Base-by-base conservation (phyloP, 2,888 invertebrate species). In the Philereme transversata region DNA sequence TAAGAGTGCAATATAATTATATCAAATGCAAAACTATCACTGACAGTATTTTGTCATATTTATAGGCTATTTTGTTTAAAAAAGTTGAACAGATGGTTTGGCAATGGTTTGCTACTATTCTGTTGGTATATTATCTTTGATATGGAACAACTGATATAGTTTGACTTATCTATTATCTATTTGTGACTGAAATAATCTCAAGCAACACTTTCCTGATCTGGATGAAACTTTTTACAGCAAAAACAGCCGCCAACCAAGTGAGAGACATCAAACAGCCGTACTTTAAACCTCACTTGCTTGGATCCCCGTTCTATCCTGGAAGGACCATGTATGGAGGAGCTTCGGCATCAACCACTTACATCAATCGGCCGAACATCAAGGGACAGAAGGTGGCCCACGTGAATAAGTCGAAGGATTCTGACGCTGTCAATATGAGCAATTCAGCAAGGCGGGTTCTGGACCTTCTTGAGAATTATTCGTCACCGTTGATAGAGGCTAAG, bases 391-490 rank as follows among this genome's bases (percentile, higher is more conserved):
- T 67, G 6, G 72, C 83, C 5, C 57, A 72, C 35, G 81, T 86
- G 36, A 82, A 82, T 59, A 75, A 84, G 55, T 66, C 77, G 3
- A 73, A 67, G 3, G 74, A 65, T 48, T 77, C 63, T 59, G 76
- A 77, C 34, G 78, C 77, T 63, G 75, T 77, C 43, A 72, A 72
- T 8, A 93, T 96, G 82, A 96, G 96, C 77, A 93, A 94, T 67
- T 96, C 97, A 4, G 96, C 97, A 0, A 94, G 95, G 72, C 94
- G 95, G 66, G 96, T 98, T 67, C 87, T 98, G 74, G 95, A 96
- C 73, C 93, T 97, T 5, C 88, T 98, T 57, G 97, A 97, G 79
- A 95, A 96, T 72, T 97, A 96, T 86, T 95, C 97, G 0, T 96
- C 97, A 3, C 97, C 97, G 0, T 86, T 97, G 53, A 92, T 92